phyloP scores from a whole-genome alignment of 2,888 invertebrate species.

The Antheraea yamamai region DNA sequence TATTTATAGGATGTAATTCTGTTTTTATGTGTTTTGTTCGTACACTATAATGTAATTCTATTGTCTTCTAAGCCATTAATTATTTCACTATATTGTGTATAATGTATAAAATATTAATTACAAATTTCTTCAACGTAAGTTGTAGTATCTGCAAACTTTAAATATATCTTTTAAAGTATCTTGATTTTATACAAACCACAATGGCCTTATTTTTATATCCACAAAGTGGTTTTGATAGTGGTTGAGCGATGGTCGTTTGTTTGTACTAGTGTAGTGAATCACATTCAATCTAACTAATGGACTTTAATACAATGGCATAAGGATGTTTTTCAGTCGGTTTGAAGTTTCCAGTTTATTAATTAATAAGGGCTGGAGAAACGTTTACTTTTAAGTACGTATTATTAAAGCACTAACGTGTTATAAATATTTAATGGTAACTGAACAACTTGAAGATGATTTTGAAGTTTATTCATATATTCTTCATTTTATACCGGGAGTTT shows the following conservation, averaged over 20 bases:
- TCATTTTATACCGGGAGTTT: too few relatives aligned
- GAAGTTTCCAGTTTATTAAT: background rate
- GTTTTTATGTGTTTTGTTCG: too few relatives aligned
- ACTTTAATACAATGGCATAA: background rate
- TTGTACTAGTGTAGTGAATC: constrained; percentile 7
- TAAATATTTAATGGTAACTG: background rate
- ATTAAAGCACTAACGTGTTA: background rate
- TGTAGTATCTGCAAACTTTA: background rate
- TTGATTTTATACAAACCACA: background rate
- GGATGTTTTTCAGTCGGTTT: background rate
- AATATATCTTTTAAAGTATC: background rate
- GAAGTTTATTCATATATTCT: background rate
- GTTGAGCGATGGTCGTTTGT: background rate
- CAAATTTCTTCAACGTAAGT: background rate
- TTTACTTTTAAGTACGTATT: background rate
- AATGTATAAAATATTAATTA: background rate
- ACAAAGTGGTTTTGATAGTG: constrained; percentile 38
- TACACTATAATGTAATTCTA: too few relatives aligned
- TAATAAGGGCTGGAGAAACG: background rate
- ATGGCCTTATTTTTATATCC: background rate
- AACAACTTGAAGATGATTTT: background rate
- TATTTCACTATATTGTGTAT: too few relatives aligned
- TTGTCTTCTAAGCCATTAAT: too few relatives aligned
- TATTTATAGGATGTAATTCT: background rate
- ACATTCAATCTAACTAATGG: background rate